phyloP scores from a whole-genome alignment of 1,140 invertebrate genomes.

The Apis dorsata region DNA sequence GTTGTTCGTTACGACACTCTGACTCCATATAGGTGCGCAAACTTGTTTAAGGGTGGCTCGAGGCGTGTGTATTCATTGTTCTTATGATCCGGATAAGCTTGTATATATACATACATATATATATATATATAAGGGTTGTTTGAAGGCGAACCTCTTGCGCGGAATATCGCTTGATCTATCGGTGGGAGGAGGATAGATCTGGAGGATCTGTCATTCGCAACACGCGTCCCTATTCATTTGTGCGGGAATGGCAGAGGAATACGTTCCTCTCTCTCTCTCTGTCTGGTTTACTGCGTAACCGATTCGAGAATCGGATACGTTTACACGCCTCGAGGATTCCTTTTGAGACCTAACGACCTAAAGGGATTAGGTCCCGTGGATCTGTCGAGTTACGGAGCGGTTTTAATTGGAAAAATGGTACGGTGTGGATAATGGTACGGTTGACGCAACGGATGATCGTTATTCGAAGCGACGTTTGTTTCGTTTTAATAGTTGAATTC shows the following conservation, averaged over 20 bases:
- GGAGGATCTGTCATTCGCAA: slow-evolving; percentile 9
- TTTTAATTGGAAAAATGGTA: too few relatives aligned
- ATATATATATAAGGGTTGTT: background rate
- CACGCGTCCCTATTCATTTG: background rate
- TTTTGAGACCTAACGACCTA: background rate
- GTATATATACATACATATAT: too few relatives aligned
- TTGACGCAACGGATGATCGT: too few relatives aligned
- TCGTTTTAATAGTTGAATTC: too few relatives aligned
- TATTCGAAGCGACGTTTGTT: too few relatives aligned
- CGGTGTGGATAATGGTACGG: too few relatives aligned
- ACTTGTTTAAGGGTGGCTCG: background rate
- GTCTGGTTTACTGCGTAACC: background rate
- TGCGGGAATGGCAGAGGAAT: background rate
- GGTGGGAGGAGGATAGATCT: too few relatives aligned
- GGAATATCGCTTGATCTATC: background rate
- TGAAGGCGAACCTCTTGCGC: background rate
- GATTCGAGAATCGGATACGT: background rate
- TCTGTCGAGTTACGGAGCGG: background rate
- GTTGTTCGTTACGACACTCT: background rate
- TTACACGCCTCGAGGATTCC: background rate
- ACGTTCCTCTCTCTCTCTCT: too few relatives aligned
- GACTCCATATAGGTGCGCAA: background rate
- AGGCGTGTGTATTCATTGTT: background rate
- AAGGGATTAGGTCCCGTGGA: background rate
- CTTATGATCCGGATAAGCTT: background rate